Evolutionary conservation across 1,140 invertebrate genomes (phyloP).

Genomic region (Drosophila arizonae): DNA sequence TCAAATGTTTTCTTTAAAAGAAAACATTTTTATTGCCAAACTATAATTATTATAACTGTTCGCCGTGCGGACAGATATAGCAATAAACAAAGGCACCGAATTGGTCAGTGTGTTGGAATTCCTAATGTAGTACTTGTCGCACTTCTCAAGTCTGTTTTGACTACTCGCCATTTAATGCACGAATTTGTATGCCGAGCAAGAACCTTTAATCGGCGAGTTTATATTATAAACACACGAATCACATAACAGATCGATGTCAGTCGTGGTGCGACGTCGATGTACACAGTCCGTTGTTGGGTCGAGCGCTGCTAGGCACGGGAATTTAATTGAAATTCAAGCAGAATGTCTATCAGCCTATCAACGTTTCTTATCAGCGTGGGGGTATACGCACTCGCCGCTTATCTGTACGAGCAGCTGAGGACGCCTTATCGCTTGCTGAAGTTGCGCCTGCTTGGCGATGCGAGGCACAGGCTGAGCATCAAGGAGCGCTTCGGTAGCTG

Average conservation of each 20-base stretch:
- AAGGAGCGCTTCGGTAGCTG: conserved; percentile 58
- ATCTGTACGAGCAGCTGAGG: conserved; percentile 66
- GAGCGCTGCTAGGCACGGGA: background rate
- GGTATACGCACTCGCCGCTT: conserved; percentile 47
- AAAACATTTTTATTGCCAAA: too few relatives aligned
- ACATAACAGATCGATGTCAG: too few relatives aligned
- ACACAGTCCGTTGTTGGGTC: too few relatives aligned
- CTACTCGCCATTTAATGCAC: background rate
- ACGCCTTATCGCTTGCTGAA: conserved; percentile 46
- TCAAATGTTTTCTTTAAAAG: too few relatives aligned
- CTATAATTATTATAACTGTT: background rate
- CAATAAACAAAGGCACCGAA: conserved; percentile 10
- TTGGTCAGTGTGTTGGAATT: conserved; percentile 1
- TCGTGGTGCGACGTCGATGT: too few relatives aligned
- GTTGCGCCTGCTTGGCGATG: conserved; percentile 7
- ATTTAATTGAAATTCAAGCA: conserved; percentile 5
- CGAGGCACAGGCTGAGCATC: conserved; percentile 19
- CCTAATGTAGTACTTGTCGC: conserved; percentile 13
- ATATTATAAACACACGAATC: too few relatives aligned
- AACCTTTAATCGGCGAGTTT: too few relatives aligned
- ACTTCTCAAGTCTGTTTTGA: conserved; percentile 51
- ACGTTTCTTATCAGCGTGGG: conserved; percentile 53
- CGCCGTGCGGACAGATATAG: background rate
- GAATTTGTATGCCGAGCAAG: too few relatives aligned
- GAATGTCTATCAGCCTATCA: conserved; percentile 41